These are phyloP conservation scores for Eriosoma lanigerum DNA, from an alignment of 1,140 invertebrate species.

Conservation along the genomic window DNA sequence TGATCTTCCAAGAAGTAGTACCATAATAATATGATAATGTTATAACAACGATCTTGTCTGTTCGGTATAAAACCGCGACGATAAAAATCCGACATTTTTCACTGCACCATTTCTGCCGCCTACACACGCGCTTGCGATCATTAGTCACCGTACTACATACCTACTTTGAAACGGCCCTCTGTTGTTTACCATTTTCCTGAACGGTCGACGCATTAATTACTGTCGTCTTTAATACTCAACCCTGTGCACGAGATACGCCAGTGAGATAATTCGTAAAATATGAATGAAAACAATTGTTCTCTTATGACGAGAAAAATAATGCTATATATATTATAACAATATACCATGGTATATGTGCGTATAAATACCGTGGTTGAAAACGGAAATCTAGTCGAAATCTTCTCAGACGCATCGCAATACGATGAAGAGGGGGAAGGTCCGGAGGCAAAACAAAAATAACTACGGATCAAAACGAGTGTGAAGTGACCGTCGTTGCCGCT, in stretches of 20 bases:
- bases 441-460: slow-evolving; percentile 11
- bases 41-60: background rate
- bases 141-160: background rate
- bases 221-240: background rate
- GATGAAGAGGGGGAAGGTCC: too few species aligned
- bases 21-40: too few species aligned
- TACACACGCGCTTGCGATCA: background rate
- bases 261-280: too few species aligned
- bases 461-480: slow-evolving; percentile 45
- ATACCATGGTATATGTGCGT: too few species aligned
- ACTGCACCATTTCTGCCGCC: slow-evolving; percentile 1
- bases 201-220: background rate
- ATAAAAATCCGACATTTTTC: slow-evolving; percentile 4
- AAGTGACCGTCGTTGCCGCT: slow-evolving; percentile 24
- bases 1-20: too few species aligned
- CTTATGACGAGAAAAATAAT: background rate
- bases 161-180: background rate
- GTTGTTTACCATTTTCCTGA: background rate
- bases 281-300: background rate
- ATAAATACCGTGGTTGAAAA: background rate
- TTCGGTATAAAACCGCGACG: background rate
- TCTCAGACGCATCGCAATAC: background rate
- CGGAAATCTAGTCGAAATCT: slow-evolving; percentile 19
- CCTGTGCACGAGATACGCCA: background rate
- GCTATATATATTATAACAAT: too few species aligned